These are phyloP conservation scores for Danionella cerebrum DNA, from an alignment of 2,113 vertebrate species.

Conservation along the genomic window DNA sequence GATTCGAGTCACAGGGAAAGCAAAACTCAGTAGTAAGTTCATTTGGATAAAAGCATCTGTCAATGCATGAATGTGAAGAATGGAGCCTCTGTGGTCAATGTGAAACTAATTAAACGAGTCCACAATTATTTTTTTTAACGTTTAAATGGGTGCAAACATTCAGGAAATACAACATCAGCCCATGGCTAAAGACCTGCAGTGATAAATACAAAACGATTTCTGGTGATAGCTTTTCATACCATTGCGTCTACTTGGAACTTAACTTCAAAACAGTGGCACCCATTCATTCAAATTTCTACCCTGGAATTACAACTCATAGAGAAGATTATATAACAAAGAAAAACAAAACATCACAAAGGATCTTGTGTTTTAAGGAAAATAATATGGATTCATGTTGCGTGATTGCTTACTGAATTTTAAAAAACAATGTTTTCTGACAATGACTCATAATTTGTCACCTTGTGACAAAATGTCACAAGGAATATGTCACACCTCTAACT, in stretches of 20 bases:
- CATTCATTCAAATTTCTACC: constrained; percentile 49
- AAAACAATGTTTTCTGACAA: too few species aligned
- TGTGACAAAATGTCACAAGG: too few species aligned
- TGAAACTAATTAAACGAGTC: background rate
- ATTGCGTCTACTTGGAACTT: constrained; percentile 25
- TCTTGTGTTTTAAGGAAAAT: constrained; percentile 47
- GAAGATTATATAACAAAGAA: constrained; percentile 52
- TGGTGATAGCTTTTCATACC: constrained; percentile 29
- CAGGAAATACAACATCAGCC: background rate
- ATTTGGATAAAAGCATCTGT: too few species aligned
- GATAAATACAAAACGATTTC: background rate
- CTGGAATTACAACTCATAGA: constrained; percentile 43
- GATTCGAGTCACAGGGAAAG: too few species aligned
- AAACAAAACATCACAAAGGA: constrained; percentile 43
- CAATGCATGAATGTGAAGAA: too few species aligned
- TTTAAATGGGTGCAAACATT: background rate
- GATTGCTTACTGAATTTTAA: too few species aligned
- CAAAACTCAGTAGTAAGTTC: too few species aligned
- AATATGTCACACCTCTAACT: too few species aligned
- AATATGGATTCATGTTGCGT: constrained; percentile 44
- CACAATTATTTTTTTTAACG: background rate
- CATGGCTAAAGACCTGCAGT: background rate
- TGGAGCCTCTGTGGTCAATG: constrained; percentile 25
- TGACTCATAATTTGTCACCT: too few species aligned
- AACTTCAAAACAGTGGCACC: constrained; percentile 50